A percentile compares a stretch with the other conserved stretches of the same genome.
Conservation (phyloP, 53 echinoderm and acorn worm species). For the Patiria pectinifera region DNA sequence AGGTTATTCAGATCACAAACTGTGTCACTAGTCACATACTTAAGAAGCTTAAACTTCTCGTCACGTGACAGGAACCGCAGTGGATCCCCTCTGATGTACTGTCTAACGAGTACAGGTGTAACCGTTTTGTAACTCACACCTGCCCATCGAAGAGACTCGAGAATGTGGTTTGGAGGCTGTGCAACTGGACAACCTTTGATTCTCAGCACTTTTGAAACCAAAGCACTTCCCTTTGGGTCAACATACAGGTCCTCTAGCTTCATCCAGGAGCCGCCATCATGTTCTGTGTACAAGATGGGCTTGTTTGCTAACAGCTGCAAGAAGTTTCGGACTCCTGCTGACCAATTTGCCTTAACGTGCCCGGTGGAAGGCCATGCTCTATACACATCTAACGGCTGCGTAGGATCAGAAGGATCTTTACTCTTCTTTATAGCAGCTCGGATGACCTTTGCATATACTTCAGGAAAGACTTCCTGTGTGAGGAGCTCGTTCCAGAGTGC, state of each 20-base stretch:
- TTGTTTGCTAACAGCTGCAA: conserved; percentile 43
- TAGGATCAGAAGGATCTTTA: not conserved
- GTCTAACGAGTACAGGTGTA: conserved; percentile 52
- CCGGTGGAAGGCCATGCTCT: conserved; percentile 68
- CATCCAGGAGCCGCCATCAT: conserved; percentile 63
- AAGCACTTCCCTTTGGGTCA: not conserved
- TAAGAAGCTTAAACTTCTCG: conserved; percentile 61
- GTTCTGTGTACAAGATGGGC: conserved; percentile 63
- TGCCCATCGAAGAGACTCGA: conserved; percentile 21
- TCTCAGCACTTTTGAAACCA: conserved; percentile 27
- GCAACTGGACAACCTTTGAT: conserved; percentile 52
- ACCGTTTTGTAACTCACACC: conserved; percentile 4
- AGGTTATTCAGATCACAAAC: conserved; percentile 55
- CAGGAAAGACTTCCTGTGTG: conserved; percentile 70
- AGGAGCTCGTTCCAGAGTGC: conserved; percentile 87
- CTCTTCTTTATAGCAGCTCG: conserved; percentile 25
- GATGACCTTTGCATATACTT: conserved; percentile 68
- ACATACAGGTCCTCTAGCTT: conserved; percentile 49
- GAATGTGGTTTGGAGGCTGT: conserved; percentile 43
- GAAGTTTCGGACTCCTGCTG: conserved; percentile 65
- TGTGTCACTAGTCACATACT: conserved; percentile 57
- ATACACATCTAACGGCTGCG: conserved; percentile 55
- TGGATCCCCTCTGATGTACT: conserved; percentile 33
- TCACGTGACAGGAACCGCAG: conserved; percentile 16
- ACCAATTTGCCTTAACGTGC: conserved; percentile 53